These are phyloP conservation scores for Nephrotoma guestfalica DNA, from an alignment of 2,888 invertebrate genomes.

Conservation along the genomic window DNA sequence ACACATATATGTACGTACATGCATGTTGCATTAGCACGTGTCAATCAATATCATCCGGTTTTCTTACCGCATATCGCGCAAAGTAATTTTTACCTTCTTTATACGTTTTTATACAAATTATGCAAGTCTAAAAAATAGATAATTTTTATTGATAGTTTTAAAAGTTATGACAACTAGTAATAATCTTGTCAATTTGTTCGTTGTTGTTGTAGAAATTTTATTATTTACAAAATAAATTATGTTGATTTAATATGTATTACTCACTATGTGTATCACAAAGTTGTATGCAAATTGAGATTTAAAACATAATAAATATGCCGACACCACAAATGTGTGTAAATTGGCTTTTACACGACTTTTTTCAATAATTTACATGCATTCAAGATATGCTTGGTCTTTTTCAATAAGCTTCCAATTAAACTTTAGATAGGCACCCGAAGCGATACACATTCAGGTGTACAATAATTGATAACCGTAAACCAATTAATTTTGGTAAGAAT, in stretches of 20 bases:
- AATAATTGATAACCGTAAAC: no score
- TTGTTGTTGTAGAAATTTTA: background rate
- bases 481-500: no score
- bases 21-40: background rate
- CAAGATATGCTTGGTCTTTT: no score
- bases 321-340: background rate
- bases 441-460: no score
- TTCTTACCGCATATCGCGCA: background rate
- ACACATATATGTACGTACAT: background rate
- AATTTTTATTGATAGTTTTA: background rate
- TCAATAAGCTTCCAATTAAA: no score
- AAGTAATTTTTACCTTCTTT: background rate
- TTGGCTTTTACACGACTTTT: no score
- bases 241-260: background rate
- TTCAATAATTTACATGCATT: no score
- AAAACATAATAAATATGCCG: background rate
- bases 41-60: background rate
- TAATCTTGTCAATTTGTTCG: background rate
- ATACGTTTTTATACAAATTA: background rate
- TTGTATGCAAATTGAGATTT: background rate
- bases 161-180: background rate
- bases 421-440: no score
- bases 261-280: background rate
- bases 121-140: background rate
- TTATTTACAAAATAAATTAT: background rate